Evolutionary conservation across 2,888 invertebrate genomes (phyloP).

Genomic region (Resseliella maxima): DNA sequence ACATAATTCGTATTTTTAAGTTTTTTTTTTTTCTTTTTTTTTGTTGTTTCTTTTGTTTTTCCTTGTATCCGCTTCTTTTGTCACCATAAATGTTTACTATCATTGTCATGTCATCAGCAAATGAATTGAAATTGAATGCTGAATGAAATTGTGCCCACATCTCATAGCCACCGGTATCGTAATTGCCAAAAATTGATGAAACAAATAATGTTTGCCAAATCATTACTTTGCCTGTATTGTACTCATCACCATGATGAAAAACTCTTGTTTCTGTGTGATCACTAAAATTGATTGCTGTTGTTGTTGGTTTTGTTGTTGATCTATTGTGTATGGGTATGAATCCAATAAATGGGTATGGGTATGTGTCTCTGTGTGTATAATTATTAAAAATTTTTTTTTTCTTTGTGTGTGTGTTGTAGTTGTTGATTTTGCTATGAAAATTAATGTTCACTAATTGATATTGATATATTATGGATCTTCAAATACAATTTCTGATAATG

Average conservation of each 20-base stretch:
- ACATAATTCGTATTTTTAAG: not conserved
- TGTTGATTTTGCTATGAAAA: not conserved
- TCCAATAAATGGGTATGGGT: no score
- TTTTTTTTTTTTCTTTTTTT: not conserved
- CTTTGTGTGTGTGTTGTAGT: not conserved
- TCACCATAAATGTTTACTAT: not conserved
- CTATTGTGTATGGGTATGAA: no score
- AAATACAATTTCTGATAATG: conserved; percentile 54
- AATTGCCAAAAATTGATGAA: no score
- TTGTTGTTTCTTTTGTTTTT: not conserved
- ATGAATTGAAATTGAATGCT: no score
- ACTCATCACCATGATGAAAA: not conserved
- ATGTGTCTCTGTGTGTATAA: not conserved
- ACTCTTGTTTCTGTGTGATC: not conserved
- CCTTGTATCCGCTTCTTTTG: not conserved
- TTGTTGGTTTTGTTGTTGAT: no score
- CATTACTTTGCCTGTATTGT: no score
- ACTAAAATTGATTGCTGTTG: no score
- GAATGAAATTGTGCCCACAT: no score
- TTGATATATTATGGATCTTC: not conserved
- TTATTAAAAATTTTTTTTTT: not conserved
- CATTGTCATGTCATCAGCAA: no score
- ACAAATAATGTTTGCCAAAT: no score
- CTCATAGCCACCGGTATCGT: no score
- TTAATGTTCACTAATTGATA: not conserved